A percentile compares a stretch with the other conserved stretches of the same genome.
Conservation (phyloP, 2,797 vertebrate genomes). For the Gadopsis bispinosus region DNA sequence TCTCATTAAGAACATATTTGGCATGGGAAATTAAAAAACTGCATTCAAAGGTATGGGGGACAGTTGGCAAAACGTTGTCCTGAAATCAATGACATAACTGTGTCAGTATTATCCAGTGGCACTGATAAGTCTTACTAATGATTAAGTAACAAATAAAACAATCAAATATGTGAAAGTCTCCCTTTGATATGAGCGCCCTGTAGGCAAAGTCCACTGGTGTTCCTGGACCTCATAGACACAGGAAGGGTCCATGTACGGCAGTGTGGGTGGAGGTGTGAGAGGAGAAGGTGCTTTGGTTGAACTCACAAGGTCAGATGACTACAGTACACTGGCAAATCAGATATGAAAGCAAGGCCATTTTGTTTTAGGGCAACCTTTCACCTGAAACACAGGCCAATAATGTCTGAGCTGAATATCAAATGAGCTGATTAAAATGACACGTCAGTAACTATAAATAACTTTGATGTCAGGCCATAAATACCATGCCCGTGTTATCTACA, state of each 20-base stretch:
- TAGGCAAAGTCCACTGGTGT: neutral
- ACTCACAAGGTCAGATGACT: constrained; percentile 4
- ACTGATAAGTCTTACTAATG: constrained; percentile 1
- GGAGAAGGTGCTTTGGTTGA: constrained; percentile 3
- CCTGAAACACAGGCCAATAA: neutral
- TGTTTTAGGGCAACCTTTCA: neutral
- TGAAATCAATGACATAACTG: neutral
- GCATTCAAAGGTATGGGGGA: neutral
- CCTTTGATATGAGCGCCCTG: constrained; percentile 1
- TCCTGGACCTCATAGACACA: constrained; percentile 30
- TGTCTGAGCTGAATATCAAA: constrained; percentile 7
- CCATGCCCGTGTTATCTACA: neutral
- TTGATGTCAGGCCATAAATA: neutral
- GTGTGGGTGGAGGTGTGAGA: constrained; percentile 16
- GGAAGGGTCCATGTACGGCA: neutral
- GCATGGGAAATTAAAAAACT: too few species aligned
- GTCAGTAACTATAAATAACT: constrained; percentile 1
- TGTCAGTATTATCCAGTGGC: neutral
- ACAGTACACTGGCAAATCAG: constrained; percentile 16
- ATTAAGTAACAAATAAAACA: constrained; percentile 21
- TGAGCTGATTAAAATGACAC: neutral
- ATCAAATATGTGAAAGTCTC: constrained; percentile 35
- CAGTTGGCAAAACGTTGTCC: neutral
- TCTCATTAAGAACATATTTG: neutral
- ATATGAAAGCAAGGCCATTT: constrained; percentile 28